These are phyloP conservation scores for Andrena dorsata DNA, from an alignment of 2,888 invertebrate species.

Conservation along the genomic window DNA sequence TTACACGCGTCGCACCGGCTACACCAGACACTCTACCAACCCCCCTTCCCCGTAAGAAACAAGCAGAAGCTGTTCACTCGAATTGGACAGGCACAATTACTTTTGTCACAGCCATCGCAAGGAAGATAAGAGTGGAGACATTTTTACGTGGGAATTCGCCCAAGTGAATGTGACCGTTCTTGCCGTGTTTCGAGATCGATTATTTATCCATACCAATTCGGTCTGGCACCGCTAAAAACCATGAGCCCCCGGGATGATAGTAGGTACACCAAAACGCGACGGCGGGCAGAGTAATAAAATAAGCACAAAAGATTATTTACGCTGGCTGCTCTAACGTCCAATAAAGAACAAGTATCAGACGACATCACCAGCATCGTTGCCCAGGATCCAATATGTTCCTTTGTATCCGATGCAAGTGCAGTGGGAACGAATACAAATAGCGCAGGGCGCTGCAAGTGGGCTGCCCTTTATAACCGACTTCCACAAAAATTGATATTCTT, in stretches of 20 bases:
- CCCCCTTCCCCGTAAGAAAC: background rate
- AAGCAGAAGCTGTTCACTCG: background rate
- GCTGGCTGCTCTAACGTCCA: conserved; percentile 69
- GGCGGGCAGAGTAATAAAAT: conserved; percentile 68
- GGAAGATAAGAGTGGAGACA: background rate
- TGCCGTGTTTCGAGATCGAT: background rate
- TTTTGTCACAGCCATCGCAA: background rate
- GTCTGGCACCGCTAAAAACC: conserved; percentile 23
- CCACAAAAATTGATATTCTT: conserved; percentile 69
- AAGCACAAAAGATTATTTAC: conserved; percentile 72
- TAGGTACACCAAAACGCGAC: conserved; percentile 49
- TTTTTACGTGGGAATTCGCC: no score
- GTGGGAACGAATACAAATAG: conserved; percentile 69
- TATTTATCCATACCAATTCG: conserved; percentile 18
- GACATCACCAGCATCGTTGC: conserved; percentile 58
- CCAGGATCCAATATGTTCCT: conserved; percentile 68
- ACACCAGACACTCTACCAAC: no score
- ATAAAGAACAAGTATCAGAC: conserved; percentile 71
- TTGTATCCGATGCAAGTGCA: conserved; percentile 69
- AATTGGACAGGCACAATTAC: background rate
- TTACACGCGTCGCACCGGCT: conserved; percentile 26
- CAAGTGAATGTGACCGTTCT: no score
- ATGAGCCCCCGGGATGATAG: conserved; percentile 42
- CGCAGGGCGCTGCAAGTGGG: conserved; percentile 42
- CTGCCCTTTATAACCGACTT: conserved; percentile 57